Evolutionary conservation across 2,113 vertebrate genomes (phyloP), one percentile per base, ranked within the genome.

Genomic region (Brienomyrus brachyistius): DNA sequence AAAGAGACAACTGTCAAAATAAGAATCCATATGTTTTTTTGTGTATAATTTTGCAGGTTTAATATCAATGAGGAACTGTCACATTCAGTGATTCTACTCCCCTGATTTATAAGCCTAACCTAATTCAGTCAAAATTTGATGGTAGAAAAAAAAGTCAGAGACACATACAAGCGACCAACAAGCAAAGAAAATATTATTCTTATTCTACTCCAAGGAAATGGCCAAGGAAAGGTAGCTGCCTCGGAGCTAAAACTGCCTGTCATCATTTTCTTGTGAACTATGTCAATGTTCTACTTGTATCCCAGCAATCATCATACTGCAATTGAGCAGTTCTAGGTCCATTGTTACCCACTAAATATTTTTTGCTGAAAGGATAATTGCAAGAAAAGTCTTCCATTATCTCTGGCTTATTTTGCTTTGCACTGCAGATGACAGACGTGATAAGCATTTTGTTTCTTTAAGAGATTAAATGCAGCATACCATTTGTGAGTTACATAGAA

Each of bases 101-200:
- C 89, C 92, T 92, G 43, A 92, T 94, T 90, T 92, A 92, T 86
- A 92, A 94, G 92, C 91, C 93, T 95, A 96, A 96, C 96, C 96
- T 90, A 94, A 96, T 96, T 96, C 95, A 96, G 95, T 96, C 95
- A 96, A 94, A 93, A 92, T 91, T 92, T 95, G 95, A 95, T 94
- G 95, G 94, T 45, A 45, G 35, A 43, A 82, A 21, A 80, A 82
- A 80, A 47, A 92, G 86, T 91, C 90, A 54, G 56, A 74, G 62
- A 91, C 11, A 27, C 31, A 91, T 93, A 89, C 89, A 93, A 91
- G 90, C 91, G 88, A 43, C 91, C 91, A 92, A 91, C 89, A 89
- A 90, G 93, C 90, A 94, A 94, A 93, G 93, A 91, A 94, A 95
- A 94, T 91, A 93, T 91, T 92, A 90, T 91, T 93, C 90, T 59